A percentile compares a stretch with the other conserved stretches of the same genome.
These are phyloP conservation scores for Cheilosia variabilis DNA, from an alignment of 2,888 invertebrate species.

Conservation along the genomic window DNA sequence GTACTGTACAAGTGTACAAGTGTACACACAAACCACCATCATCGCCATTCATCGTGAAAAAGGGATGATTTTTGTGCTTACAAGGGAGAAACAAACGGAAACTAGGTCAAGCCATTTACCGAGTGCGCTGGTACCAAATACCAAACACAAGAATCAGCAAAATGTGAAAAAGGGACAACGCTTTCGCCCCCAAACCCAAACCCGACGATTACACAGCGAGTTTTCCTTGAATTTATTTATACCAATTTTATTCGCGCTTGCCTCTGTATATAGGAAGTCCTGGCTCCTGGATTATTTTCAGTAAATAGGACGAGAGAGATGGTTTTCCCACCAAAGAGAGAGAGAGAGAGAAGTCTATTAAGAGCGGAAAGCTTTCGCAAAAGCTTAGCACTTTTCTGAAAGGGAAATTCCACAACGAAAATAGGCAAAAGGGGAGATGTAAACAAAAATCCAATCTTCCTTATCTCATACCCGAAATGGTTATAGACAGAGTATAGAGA, in stretches of 20 bases:
- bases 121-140: constrained; percentile 68
- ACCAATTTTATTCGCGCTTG: constrained; percentile 6
- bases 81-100: constrained; percentile 19
- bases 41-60: constrained; percentile 7
- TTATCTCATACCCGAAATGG: constrained; percentile 42
- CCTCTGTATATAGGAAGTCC: constrained; percentile 68
- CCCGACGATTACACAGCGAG: neutral
- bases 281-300: constrained; percentile 69
- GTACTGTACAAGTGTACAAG: neutral
- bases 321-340: constrained; percentile 1
- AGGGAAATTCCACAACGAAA: constrained; percentile 44
- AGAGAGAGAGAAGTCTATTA: constrained; percentile 8
- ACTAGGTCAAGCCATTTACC: constrained; percentile 73
- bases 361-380: constrained; percentile 6
- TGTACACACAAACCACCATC: constrained; percentile 28
- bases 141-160: constrained; percentile 16
- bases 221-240: constrained; percentile 1
- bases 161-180: constrained; percentile 44
- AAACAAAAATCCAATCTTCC: constrained; percentile 33
- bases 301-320: constrained; percentile 58
- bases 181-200: constrained; percentile 19
- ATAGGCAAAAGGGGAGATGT: neutral
- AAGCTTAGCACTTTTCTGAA: constrained; percentile 15
- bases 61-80: constrained; percentile 28
- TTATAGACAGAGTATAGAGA: neutral